Evolutionary conservation across 1,140 invertebrate species (phyloP).

Genomic region (Bombus confusus): DNA sequence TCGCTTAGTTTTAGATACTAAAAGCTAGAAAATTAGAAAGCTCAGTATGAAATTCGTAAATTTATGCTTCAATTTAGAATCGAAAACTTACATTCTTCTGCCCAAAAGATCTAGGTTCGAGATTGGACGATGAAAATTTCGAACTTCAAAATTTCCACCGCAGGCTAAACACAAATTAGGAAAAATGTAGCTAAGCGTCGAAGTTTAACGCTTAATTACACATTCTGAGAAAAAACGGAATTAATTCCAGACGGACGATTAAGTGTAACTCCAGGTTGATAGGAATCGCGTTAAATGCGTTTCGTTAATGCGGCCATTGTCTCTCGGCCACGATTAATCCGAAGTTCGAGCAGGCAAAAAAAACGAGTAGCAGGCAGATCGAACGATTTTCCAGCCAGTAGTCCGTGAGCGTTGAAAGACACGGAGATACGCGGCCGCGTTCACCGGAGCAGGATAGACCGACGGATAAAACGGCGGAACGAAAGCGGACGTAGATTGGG

Average conservation of each 20-base stretch:
- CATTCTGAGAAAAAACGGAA: too few relatives aligned
- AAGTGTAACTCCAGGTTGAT: neutral
- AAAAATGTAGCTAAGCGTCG: neutral
- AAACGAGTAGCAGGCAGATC: neutral
- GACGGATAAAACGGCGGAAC: constrained; percentile 33
- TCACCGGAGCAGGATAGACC: neutral
- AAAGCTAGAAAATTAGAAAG: too few relatives aligned
- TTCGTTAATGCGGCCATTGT: neutral
- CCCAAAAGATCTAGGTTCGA: too few relatives aligned
- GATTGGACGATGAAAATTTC: too few relatives aligned
- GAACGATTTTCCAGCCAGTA: constrained; percentile 13
- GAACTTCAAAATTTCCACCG: too few relatives aligned
- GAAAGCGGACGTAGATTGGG: constrained; percentile 54
- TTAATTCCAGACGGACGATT: neutral
- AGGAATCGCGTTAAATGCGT: neutral
- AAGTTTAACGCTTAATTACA: neutral
- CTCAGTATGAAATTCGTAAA: too few relatives aligned
- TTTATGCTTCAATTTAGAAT: too few relatives aligned
- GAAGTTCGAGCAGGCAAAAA: neutral
- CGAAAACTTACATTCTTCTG: too few relatives aligned
- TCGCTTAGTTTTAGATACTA: too few relatives aligned
- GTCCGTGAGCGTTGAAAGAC: constrained; percentile 6
- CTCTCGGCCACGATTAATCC: constrained; percentile 7
- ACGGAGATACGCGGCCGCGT: neutral
- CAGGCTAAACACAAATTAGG: neutral